Percentiles rank a stretch among this genome's conserved stretches.
These are phyloP conservation scores for Cantharis lateralis DNA, from an alignment of 2,888 invertebrate genomes.

Conservation along the genomic window DNA sequence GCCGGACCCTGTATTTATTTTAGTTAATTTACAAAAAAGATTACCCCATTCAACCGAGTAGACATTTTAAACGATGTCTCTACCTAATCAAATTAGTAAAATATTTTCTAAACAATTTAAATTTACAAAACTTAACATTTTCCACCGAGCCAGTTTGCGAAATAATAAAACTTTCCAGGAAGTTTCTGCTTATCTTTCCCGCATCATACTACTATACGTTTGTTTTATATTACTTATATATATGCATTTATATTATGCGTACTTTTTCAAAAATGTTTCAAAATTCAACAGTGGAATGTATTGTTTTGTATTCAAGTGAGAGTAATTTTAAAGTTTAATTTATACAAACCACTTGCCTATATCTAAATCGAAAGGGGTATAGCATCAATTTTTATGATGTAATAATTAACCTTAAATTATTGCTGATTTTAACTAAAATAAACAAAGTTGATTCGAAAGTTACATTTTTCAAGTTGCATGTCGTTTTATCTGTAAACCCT, in stretches of 20 bases:
- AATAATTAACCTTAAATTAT: not conserved
- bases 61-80: not conserved
- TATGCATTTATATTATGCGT: not conserved
- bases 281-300: not conserved
- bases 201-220: not conserved
- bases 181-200: not conserved
- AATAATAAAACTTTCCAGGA: not conserved
- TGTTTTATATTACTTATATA: not conserved
- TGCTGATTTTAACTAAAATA: not conserved
- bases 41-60: not conserved
- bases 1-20: too few species aligned
- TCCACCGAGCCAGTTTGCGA: not conserved
- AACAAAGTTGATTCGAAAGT: not conserved
- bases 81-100: not conserved
- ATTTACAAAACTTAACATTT: not conserved
- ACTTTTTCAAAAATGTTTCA: not conserved
- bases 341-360: not conserved
- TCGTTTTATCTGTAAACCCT: conserved; percentile 18
- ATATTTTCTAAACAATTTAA: not conserved
- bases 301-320: not conserved
- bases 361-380: not conserved
- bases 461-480: conserved; percentile 11
- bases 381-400: not conserved
- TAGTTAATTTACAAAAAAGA: not conserved
- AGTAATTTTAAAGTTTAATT: not conserved